Percentiles rank a stretch among this genome's conserved stretches.
These are phyloP conservation scores for Lerema accius DNA, from an alignment of 1,140 invertebrate genomes.

Conservation along the genomic window DNA sequence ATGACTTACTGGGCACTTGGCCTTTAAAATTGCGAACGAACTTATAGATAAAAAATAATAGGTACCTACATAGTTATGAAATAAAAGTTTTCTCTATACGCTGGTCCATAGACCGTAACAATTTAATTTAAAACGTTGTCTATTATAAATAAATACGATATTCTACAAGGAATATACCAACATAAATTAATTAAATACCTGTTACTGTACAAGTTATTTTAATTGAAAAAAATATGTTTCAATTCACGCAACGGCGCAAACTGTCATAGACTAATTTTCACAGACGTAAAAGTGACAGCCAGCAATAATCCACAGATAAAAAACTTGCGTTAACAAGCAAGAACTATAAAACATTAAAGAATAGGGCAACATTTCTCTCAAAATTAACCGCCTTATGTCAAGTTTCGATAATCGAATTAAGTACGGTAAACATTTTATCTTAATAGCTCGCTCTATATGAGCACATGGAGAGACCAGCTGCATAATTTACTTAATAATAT, in stretches of 20 bases:
- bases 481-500: slow-evolving; percentile 69
- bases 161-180: slow-evolving; percentile 23
- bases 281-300: slow-evolving; percentile 22
- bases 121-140: slow-evolving; percentile 9
- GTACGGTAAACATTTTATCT: slow-evolving; percentile 68
- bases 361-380: slow-evolving; percentile 18
- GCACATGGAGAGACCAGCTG: slow-evolving; percentile 48
- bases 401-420: slow-evolving; percentile 65
- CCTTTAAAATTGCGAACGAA: too few species aligned
- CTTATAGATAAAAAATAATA: too few species aligned
- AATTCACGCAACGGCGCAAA: slow-evolving; percentile 19
- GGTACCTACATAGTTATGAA: too few species aligned
- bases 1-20: too few species aligned
- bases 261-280: slow-evolving; percentile 29
- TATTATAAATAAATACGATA: slow-evolving; percentile 12
- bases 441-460: slow-evolving; percentile 52
- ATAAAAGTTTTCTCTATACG: too few species aligned
- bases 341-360: slow-evolving; percentile 6
- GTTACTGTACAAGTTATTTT: slow-evolving; percentile 2
- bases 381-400: slow-evolving; percentile 27
- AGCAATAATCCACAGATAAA: slow-evolving; percentile 22
- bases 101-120: slow-evolving; percentile 6
- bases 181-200: slow-evolving; percentile 24
- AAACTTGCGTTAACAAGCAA: slow-evolving; percentile 25
- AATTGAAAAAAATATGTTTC: slow-evolving; percentile 21